phyloP scores from a whole-genome alignment of 2,797 vertebrate species.

The Spinibarbus caldwelli region DNA sequence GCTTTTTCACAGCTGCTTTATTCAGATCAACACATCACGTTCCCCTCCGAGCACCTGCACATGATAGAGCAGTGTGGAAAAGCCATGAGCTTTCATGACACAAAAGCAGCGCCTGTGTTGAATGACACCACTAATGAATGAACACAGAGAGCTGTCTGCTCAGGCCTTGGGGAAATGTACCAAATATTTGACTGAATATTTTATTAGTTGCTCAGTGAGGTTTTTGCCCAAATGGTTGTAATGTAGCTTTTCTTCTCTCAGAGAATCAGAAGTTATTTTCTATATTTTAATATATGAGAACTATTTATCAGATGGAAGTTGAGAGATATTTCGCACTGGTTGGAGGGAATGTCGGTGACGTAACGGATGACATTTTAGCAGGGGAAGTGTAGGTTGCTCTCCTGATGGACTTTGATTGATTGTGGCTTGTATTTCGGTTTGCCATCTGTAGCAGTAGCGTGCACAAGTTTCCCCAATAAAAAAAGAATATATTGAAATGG shows the following conservation, averaged over 20 bases:
- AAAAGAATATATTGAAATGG: neutral
- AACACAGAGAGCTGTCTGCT: slow-evolving; percentile 30
- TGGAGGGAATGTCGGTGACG: neutral
- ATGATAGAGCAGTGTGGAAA: slow-evolving; percentile 30
- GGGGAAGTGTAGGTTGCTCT: neutral
- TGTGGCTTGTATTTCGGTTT: neutral
- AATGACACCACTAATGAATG: slow-evolving; percentile 13
- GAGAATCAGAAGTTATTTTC: slow-evolving; percentile 39
- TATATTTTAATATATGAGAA: slow-evolving; percentile 41
- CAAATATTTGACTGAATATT: slow-evolving; percentile 44
- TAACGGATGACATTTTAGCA: neutral
- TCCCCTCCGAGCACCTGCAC: slow-evolving; percentile 12
- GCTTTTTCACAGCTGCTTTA: slow-evolving; percentile 42
- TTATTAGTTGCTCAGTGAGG: slow-evolving; percentile 37
- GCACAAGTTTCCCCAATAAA: neutral
- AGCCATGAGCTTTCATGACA: slow-evolving; percentile 9
- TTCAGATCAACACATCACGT: slow-evolving; percentile 12
- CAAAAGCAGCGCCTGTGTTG: slow-evolving; percentile 26
- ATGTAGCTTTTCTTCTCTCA: slow-evolving; percentile 49
- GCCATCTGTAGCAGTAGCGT: slow-evolving; percentile 25
- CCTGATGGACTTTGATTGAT: neutral
- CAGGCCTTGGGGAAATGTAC: slow-evolving; percentile 43
- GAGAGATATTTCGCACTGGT: neutral
- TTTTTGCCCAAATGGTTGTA: slow-evolving; percentile 44
- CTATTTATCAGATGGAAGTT: slow-evolving; percentile 30